These are phyloP conservation scores for Halyomorpha halys DNA, from an alignment of 1,140 invertebrate species.

Conservation along the genomic window DNA sequence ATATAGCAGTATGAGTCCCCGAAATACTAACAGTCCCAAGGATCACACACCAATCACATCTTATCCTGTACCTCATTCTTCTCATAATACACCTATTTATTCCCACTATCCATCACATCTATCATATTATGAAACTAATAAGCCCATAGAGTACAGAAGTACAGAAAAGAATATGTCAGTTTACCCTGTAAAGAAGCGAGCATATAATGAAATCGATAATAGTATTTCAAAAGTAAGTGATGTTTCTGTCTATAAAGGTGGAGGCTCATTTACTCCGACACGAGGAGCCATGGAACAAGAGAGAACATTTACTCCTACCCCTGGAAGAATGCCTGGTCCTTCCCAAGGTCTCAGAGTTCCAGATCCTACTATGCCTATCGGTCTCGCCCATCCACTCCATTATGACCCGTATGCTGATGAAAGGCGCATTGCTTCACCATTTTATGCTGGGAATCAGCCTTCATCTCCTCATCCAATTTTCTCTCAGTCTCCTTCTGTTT, in stretches of 20 bases:
- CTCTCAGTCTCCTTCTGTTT: constrained; percentile 21
- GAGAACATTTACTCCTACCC: constrained; percentile 32
- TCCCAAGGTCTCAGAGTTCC: constrained; percentile 23
- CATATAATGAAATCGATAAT: constrained; percentile 43
- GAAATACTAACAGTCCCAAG: constrained; percentile 22
- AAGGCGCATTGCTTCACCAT: constrained; percentile 21
- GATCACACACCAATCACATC: constrained; percentile 23
- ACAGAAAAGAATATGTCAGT: constrained; percentile 8
- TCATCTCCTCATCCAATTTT: constrained; percentile 22
- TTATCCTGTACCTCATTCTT: constrained; percentile 20
- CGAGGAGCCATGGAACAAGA: constrained; percentile 30
- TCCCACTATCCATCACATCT: constrained; percentile 28
- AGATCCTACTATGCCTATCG: constrained; percentile 21
- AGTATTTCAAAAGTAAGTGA: constrained; percentile 11
- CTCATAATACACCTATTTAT: constrained; percentile 23
- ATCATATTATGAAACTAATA: constrained; percentile 27
- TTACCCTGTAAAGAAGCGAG: constrained; percentile 47
- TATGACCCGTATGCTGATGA: constrained; percentile 27
- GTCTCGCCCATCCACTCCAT: constrained; percentile 24
- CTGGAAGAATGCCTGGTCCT: constrained; percentile 31
- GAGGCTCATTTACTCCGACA: constrained; percentile 30
- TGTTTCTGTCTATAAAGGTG: constrained; percentile 23
- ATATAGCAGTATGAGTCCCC: constrained; percentile 1
- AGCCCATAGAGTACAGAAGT: constrained; percentile 26
- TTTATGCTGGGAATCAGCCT: constrained; percentile 20